Conservation (phyloP, 2,888 invertebrate species). For the Blera fallax region DNA sequence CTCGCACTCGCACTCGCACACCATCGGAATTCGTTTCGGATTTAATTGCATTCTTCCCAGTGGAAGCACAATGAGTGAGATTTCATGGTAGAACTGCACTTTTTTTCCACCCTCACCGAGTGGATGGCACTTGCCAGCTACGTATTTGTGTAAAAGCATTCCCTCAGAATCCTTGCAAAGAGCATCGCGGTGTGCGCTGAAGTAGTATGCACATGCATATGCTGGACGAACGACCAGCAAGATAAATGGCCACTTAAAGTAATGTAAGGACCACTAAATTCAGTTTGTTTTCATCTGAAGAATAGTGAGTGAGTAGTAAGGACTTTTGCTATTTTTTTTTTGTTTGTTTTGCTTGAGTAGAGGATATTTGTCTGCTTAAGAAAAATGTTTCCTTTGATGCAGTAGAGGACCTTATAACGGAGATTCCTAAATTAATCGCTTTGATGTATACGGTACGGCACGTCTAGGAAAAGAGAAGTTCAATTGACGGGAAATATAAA, state of each 20-base stretch:
- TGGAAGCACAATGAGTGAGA: slow-evolving; percentile 16
- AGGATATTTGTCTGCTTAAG: not conserved
- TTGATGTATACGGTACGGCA: not conserved
- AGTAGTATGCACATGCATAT: not conserved
- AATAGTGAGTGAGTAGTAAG: slow-evolving; percentile 1
- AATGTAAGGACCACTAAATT: slow-evolving; percentile 56
- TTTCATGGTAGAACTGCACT: not conserved
- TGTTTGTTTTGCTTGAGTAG: slow-evolving; percentile 8
- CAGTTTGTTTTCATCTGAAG: slow-evolving; percentile 42
- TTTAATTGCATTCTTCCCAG: slow-evolving; percentile 47
- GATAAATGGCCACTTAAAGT: slow-evolving; percentile 64
- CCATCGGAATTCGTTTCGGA: slow-evolving; percentile 13
- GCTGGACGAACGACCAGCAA: slow-evolving; percentile 16
- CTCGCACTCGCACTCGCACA: not conserved
- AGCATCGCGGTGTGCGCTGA: not conserved
- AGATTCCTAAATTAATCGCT: not conserved
- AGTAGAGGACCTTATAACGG: not conserved
- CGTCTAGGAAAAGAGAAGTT: not conserved
- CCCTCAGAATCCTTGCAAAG: not conserved
- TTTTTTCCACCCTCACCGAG: not conserved
- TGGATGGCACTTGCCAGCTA: not conserved
- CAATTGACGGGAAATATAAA: not conserved
- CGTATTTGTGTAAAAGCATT: not conserved
- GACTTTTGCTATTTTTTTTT: not conserved
- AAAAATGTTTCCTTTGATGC: not conserved